phyloP scores from a whole-genome alignment of 2,113 vertebrate genomes.

The Cheilinus undulatus region DNA sequence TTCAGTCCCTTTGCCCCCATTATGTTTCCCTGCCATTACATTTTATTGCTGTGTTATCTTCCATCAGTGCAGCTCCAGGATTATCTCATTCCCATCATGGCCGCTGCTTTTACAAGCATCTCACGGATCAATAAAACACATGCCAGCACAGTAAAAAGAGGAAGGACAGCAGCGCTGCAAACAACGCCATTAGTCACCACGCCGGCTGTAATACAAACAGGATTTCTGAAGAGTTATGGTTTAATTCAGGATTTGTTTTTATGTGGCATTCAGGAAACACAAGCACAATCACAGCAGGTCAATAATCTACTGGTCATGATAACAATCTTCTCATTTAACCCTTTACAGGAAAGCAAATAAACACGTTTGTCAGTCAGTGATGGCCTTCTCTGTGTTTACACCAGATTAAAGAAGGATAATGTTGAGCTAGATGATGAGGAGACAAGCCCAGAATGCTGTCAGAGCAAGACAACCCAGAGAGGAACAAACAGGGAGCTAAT shows the following conservation, averaged over 20 bases:
- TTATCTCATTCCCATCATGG: conserved; percentile 2
- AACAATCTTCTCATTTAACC: background rate
- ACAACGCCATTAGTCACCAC: background rate
- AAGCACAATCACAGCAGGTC: too few species aligned
- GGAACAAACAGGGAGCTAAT: too few species aligned
- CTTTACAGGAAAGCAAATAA: background rate
- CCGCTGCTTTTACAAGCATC: conserved; percentile 7
- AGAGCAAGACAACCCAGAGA: too few species aligned
- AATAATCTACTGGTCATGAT: background rate
- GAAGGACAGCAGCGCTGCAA: background rate
- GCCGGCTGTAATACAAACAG: background rate
- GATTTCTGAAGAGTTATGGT: background rate
- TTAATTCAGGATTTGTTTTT: background rate
- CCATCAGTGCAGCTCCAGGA: conserved; percentile 2
- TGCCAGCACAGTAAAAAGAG: conserved; percentile 4
- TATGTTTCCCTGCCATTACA: conserved; percentile 7
- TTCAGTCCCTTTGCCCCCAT: conserved; percentile 6
- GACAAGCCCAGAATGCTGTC: too few species aligned
- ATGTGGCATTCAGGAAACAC: background rate
- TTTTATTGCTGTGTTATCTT: conserved; percentile 44
- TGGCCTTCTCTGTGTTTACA: too few species aligned
- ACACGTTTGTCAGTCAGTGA: too few species aligned
- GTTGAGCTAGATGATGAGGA: too few species aligned
- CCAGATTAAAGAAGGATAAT: too few species aligned
- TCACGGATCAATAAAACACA: conserved; percentile 48